Evolutionary conservation across 2,888 invertebrate species (phyloP).

Genomic region (Erynnis tages): DNA sequence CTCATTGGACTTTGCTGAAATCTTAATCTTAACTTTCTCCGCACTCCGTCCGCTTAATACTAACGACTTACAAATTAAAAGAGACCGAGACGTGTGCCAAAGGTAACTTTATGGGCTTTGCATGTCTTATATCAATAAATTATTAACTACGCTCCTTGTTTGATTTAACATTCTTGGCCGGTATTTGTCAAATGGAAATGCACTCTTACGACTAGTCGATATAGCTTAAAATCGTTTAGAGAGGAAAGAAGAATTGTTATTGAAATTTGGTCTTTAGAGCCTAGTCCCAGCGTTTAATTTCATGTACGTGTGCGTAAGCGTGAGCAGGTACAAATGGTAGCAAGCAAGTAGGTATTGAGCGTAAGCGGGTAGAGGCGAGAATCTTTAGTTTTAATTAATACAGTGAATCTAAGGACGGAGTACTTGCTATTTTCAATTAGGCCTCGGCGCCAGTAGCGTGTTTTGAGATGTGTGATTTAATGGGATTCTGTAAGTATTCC

Average conservation of each 20-base stretch:
- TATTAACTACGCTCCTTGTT: conserved; percentile 78
- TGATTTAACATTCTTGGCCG: conserved; percentile 71
- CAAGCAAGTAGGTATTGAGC: conserved; percentile 46
- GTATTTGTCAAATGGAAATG: conserved; percentile 57
- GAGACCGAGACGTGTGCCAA: conserved; percentile 77
- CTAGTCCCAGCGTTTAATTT: conserved; percentile 62
- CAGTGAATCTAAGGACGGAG: conserved; percentile 61
- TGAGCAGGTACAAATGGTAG: conserved; percentile 55
- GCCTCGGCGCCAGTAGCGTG: conserved; percentile 67
- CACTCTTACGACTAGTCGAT: conserved; percentile 56
- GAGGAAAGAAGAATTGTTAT: conserved; percentile 39
- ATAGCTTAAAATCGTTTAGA: conserved; percentile 57
- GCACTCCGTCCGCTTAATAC: conserved; percentile 56
- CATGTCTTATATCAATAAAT: conserved; percentile 82
- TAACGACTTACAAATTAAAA: conserved; percentile 80
- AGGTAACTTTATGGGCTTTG: conserved; percentile 80
- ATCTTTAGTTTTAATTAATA: conserved; percentile 78
- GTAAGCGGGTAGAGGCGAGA: conserved; percentile 68
- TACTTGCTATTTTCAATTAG: conserved; percentile 75
- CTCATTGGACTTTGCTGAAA: conserved; percentile 47
- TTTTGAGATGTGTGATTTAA: conserved; percentile 71
- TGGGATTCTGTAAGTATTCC: conserved; percentile 56
- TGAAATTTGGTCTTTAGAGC: conserved; percentile 65
- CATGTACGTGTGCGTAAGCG: conserved; percentile 49
- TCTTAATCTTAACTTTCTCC: conserved; percentile 63